Conservation (phyloP, 1,140 invertebrate genomes). For the Hylyphantes graminicola region DNA sequence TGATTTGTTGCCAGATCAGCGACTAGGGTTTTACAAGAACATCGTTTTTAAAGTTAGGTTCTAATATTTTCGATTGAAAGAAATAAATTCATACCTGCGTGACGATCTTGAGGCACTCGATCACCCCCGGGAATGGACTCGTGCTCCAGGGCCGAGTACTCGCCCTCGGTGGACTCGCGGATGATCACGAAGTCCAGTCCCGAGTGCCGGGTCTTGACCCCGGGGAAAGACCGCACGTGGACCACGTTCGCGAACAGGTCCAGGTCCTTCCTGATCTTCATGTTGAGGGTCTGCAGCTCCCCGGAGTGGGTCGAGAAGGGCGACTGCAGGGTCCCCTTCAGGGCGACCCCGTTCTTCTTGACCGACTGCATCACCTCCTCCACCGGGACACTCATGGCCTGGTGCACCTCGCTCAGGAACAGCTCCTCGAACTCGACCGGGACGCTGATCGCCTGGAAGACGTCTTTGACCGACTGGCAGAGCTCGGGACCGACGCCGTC, state of each 20-base stretch:
- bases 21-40: no score
- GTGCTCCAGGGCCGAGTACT: conserved; percentile 97
- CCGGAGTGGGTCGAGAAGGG: conserved; percentile 90
- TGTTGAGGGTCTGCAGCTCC: conserved; percentile 93
- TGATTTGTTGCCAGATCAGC: no score
- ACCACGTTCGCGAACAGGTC: conserved; percentile 99
- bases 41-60: no score
- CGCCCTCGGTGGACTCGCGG: conserved; percentile 97
- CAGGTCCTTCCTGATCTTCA: conserved; percentile 88
- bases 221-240: conserved; percentile 92
- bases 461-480: conserved; percentile 90
- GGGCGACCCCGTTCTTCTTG: conserved; percentile 89
- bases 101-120: conserved; percentile 98
- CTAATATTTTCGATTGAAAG: no score
- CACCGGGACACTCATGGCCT: conserved; percentile 86
- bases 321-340: conserved; percentile 92
- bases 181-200: conserved; percentile 97
- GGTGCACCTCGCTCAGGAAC: conserved; percentile 84
- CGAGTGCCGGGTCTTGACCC: conserved; percentile 88
- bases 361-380: conserved; percentile 93
- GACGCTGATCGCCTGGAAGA: conserved; percentile 85
- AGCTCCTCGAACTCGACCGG: conserved; percentile 86
- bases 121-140: conserved; percentile 80
- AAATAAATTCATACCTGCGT: conserved; percentile 72
- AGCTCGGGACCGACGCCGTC: conserved; percentile 99